Evolutionary conservation across 2,113 vertebrate species (phyloP).

Genomic region (Paedocypris sp.): DNA sequence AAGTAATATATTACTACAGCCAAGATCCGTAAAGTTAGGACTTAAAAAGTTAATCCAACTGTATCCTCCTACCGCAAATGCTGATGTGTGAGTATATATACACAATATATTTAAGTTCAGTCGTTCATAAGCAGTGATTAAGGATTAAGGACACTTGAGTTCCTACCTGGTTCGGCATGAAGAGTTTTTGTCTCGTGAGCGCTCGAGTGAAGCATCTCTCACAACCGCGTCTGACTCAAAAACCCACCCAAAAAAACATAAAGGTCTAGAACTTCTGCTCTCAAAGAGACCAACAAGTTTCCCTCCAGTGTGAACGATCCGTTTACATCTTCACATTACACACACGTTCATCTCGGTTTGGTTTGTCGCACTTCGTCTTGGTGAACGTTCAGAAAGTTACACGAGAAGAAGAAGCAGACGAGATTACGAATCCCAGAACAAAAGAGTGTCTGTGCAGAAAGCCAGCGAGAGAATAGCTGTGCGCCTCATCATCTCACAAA

Average conservation of each 20-base stretch:
- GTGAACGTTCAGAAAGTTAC: background rate
- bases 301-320: background rate
- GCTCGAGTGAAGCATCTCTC: conserved; percentile 69
- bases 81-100: too few species aligned
- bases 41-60: too few species aligned
- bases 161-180: conserved; percentile 74
- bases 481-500: conserved; percentile 69
- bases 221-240: too few species aligned
- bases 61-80: too few species aligned
- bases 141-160: background rate
- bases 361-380: background rate
- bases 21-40: too few species aligned
- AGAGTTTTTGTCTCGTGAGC: conserved; percentile 70
- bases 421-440: background rate
- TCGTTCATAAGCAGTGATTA: background rate
- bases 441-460: background rate
- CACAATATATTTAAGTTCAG: too few species aligned
- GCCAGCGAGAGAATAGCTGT: conserved; percentile 55
- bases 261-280: background rate
- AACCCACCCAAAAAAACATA: too few species aligned
- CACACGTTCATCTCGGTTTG: background rate
- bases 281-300: background rate
- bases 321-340: background rate
- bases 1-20: too few species aligned
- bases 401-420: background rate